Evolutionary conservation across 2,797 vertebrate genomes (phyloP).

Genomic region (Ataeniobius toweri): DNA sequence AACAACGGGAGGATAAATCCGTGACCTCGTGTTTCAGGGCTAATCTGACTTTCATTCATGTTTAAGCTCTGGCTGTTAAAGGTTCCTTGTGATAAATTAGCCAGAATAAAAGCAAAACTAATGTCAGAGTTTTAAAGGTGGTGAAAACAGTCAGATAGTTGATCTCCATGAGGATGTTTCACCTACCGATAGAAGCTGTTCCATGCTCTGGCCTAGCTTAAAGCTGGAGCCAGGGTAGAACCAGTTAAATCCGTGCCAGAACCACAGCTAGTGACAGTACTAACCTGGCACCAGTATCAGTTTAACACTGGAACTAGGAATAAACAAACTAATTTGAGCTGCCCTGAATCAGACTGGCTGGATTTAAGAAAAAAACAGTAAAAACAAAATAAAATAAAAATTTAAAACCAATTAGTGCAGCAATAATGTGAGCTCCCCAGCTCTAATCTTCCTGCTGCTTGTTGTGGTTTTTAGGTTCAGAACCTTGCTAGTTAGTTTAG

Average conservation of each 20-base stretch:
- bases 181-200: too few species aligned
- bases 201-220: too few species aligned
- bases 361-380: background rate
- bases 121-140: background rate
- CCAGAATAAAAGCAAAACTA: background rate
- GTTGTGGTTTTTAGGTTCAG: background rate
- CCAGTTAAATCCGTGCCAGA: too few species aligned
- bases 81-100: background rate
- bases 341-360: too few species aligned
- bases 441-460: background rate
- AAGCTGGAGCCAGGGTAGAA: too few species aligned
- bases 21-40: background rate
- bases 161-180: too few species aligned
- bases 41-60: background rate
- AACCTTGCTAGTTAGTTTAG: background rate
- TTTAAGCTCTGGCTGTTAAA: too few species aligned
- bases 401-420: background rate
- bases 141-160: too few species aligned
- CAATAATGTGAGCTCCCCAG: background rate
- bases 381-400: background rate
- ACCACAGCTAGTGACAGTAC: too few species aligned
- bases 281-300: background rate
- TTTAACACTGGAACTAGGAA: background rate
- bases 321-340: background rate
- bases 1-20: background rate